Evolutionary conservation across 2,888 invertebrate species (phyloP), one percentile per base, ranked within the genome.

Genomic region (Nomada hirtipes): DNA sequence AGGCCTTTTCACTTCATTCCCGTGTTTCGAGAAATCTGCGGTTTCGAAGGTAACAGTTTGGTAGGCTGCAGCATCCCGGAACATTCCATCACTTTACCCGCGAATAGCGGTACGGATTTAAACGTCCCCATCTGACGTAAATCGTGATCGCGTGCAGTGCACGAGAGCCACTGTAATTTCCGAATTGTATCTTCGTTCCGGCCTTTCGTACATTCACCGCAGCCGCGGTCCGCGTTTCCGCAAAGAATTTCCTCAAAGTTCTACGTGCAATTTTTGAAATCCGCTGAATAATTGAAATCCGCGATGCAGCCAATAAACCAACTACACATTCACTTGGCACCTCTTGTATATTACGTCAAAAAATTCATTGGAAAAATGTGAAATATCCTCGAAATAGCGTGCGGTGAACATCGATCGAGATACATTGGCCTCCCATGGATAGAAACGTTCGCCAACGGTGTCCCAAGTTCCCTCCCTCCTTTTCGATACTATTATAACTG

Each of bases 21-120:
- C 18, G 55, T 69, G 59, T 57, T 63, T 74, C 74, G 68, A 57
- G 70, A 59, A 69, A 69, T 72, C 79, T 74, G 74, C 57, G 67
- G 53, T 60, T 59, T 47, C 61, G 53, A 65, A 57, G 67, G 77
- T 53, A 68, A 47, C 71, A 72, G 67, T 42, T 69, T 63, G 67
- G 36, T 67, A 69, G 68, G 57, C n/a, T 23, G 50, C 65, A 18
- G 71, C 75, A 60, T 61, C 44, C n/a, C 42, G 47, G 50, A 64
- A 23, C 59, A 53, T 61, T 36, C n/a, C 60, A 2, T 70, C 47
- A 36, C 20, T 68, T 55, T 11, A 52, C 53, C 42, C 55, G 44
- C 29, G 60, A 70, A 70, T 29, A 70, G 47, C 70, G 70, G 50
- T 71, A 61, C 70, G 60, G 60, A 61, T 60, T 71, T 71, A 71